Conservation (phyloP, 2,113 vertebrate genomes). For the Terrapene triunguis region DNA sequence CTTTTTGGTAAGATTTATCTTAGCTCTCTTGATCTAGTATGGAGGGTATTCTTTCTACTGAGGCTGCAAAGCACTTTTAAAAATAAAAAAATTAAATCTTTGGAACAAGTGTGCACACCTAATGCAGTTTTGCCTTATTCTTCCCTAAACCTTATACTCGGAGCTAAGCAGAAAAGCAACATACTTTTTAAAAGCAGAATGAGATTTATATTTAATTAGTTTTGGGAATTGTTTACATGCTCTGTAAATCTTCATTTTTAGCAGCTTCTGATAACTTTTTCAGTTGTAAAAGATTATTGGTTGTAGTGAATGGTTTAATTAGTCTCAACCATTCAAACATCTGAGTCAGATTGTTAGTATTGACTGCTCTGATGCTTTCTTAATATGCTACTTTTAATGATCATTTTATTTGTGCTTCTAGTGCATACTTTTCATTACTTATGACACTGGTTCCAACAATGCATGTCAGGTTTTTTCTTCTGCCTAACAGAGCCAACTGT, state of each 20-base stretch:
- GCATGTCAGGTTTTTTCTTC: background rate
- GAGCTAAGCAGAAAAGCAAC: background rate
- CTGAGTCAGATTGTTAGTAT: slow-evolving; percentile 15
- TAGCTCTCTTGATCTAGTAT: background rate
- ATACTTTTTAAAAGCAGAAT: background rate
- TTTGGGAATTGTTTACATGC: background rate
- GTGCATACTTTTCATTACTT: slow-evolving; percentile 12
- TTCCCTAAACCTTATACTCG: rapidly evolving
- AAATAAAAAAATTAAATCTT: background rate
- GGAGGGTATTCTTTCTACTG: background rate
- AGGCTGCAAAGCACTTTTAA: background rate
- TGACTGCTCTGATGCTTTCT: slow-evolving; percentile 4
- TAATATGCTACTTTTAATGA: slow-evolving; percentile 36
- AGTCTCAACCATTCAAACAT: slow-evolving; percentile 4
- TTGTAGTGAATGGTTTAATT: slow-evolving; percentile 23
- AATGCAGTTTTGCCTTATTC: background rate
- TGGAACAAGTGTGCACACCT: background rate
- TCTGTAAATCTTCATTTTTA: slow-evolving; percentile 17
- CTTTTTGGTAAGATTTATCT: background rate
- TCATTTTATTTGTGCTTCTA: slow-evolving; percentile 34
- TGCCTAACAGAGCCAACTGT: background rate
- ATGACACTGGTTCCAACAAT: background rate
- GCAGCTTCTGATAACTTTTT: background rate
- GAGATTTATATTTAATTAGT: background rate
- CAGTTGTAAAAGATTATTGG: slow-evolving; percentile 6